phyloP scores from a whole-genome alignment of 1,140 invertebrate genomes.

The Trachymyrmex septentrionalis region DNA sequence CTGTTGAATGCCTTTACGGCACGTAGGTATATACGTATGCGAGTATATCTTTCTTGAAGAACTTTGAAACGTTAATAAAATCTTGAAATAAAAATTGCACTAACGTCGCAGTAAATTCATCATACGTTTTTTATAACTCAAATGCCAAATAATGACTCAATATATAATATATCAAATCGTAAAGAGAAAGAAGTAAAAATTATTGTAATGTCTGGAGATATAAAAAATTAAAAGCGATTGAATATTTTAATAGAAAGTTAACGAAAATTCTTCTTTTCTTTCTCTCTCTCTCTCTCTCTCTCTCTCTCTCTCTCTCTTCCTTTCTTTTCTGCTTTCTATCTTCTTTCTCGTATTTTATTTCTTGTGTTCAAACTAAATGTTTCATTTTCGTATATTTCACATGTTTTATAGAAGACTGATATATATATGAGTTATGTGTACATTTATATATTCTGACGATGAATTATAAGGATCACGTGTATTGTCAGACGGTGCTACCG shows the following conservation, averaged over 20 bases:
- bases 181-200: not conserved
- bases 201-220: not conserved
- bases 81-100: constrained; percentile 15
- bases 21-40: constrained; percentile 18
- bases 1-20: constrained; percentile 55
- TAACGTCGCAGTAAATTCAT: constrained; percentile 18
- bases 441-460: constrained; percentile 50
- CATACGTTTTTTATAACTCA: not conserved
- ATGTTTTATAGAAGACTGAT: constrained; percentile 4
- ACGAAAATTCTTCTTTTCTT: not conserved
- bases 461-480: constrained; percentile 76
- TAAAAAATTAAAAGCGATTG: not conserved
- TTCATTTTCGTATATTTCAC: not conserved
- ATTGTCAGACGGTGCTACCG: constrained; percentile 77
- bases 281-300: not conserved
- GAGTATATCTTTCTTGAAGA: constrained; percentile 28
- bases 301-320: not conserved
- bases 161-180: not conserved
- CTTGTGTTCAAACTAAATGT: constrained; percentile 2
- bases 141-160: not conserved
- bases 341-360: not conserved
- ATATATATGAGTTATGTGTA: not conserved
- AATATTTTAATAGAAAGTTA: constrained; percentile 3
- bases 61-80: constrained; percentile 26
- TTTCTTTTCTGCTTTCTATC: not conserved